A percentile compares a stretch with the other conserved stretches of the same genome.
phyloP scores from a whole-genome alignment of 2,797 vertebrate genomes.

The Cuculus canorus region DNA sequence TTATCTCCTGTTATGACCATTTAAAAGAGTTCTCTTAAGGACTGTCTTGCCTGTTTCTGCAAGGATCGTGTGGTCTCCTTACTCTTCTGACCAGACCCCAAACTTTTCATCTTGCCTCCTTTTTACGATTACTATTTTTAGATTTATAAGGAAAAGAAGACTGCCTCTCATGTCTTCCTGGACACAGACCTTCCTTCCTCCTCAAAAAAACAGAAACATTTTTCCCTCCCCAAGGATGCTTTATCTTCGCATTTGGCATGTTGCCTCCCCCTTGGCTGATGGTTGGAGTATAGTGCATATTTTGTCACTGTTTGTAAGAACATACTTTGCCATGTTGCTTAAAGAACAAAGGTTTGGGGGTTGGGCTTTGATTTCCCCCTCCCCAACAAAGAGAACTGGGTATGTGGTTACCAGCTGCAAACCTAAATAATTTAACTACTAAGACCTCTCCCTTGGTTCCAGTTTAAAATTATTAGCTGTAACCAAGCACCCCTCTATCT shows the following conservation, averaged over 20 bases:
- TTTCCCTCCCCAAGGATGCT: background rate
- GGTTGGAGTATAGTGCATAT: background rate
- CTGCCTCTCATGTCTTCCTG: slow-evolving; percentile 31
- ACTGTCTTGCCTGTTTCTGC: slow-evolving; percentile 5
- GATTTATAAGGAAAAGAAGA: slow-evolving; percentile 37
- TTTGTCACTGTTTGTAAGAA: slow-evolving; percentile 36
- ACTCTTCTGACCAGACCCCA: background rate
- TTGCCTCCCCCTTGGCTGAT: slow-evolving; percentile 17
- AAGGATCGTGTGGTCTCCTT: background rate
- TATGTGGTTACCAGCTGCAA: slow-evolving; percentile 58
- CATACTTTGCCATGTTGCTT: slow-evolving; percentile 51
- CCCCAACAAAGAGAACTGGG: background rate
- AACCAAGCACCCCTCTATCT: slow-evolving; percentile 29
- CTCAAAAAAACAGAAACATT: slow-evolving; percentile 28
- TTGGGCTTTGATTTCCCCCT: slow-evolving; percentile 14
- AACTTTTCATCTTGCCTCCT: slow-evolving; percentile 23
- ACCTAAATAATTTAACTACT: slow-evolving; percentile 29
- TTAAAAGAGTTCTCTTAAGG: slow-evolving; percentile 10
- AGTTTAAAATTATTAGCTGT: slow-evolving; percentile 19
- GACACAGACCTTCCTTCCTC: slow-evolving; percentile 56
- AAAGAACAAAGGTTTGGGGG: slow-evolving; percentile 54
- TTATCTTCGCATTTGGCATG: slow-evolving; percentile 19
- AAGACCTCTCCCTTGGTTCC: slow-evolving; percentile 58
- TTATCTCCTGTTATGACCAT: slow-evolving; percentile 2
- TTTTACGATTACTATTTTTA: slow-evolving; percentile 24